A percentile compares a stretch with the other conserved stretches of the same genome.
Evolutionary conservation across 1,140 invertebrate genomes (phyloP).

Genomic region (Melanaphis sacchari): DNA sequence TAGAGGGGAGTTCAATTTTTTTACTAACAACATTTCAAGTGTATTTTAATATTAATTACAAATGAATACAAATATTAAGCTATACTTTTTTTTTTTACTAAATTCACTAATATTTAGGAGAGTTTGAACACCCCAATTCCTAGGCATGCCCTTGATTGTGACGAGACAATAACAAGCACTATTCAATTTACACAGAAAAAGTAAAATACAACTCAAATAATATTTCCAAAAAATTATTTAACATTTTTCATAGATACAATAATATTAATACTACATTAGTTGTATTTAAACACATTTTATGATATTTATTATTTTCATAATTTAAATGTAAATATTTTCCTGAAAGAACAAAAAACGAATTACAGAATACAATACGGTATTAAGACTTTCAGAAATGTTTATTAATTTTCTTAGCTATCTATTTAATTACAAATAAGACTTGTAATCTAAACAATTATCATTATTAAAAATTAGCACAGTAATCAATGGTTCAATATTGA

Average conservation of each 20-base stretch:
- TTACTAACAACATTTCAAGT: no score
- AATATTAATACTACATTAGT: not conserved
- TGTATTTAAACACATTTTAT: not conserved
- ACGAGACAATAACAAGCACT: no score
- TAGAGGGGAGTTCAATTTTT: no score
- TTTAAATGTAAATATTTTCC: not conserved
- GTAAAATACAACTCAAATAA: not conserved
- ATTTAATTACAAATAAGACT: not conserved
- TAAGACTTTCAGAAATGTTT: conserved; percentile 5
- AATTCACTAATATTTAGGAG: no score
- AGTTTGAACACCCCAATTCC: no score
- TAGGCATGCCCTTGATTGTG: no score
- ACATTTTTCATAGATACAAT: not conserved
- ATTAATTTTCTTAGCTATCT: not conserved
- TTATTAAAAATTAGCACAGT: not conserved
- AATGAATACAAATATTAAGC: no score
- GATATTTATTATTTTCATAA: not conserved
- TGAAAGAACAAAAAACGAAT: not conserved
- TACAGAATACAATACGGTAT: not conserved
- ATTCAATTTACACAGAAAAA: not conserved
- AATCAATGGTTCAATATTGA: not conserved
- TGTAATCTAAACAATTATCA: not conserved
- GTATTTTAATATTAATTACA: no score
- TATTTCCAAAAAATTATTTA: not conserved
- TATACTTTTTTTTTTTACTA: no score